Base-by-base conservation (phyloP, 2,888 invertebrate genomes). In the Eubasilissa splendida region DNA sequence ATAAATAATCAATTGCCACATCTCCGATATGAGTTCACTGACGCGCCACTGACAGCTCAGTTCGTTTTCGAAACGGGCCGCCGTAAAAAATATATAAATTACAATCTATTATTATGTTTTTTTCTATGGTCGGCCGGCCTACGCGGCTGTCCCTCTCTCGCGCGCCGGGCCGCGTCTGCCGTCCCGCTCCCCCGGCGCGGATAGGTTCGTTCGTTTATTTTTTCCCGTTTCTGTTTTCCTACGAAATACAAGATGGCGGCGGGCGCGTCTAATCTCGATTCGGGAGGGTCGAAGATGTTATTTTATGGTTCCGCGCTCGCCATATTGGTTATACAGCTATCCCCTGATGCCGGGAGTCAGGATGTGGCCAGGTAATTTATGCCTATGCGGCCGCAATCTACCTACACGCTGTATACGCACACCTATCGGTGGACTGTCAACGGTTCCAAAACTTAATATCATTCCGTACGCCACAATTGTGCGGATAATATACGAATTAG, bases 231-330 rank as follows among this genome's bases (percentile, higher is more conserved):
- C n/a, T 42, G 59, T 53, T 80, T 50, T 80, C 74, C 74, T 81
- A 76, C 70, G 70, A 53, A 76, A 80, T 76, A 11, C 82, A 82
- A 80, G 80, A 82, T 82, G 82, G 82, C 82, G 53, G 77, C 56
- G 52, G 66, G 79, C 82, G 82, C 74, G 79, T 77, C 68, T 77
- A 82, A 82, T 82, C 80, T 76, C 59, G 68, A 82, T 80, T 82
- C 77, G 80, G 58, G 78, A 71, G 31, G 78, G 77, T 77, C 54
- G 42, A 0, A 31, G 63, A 63, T 63, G 63, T 63, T 63, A 63
- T 63, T 63, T 63, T 63, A 63, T 63, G 63, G 60, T 31, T 63
- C 63, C 63, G 63, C 11, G 63, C 12, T 33, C 33, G 33, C 63
- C 22, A 9, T 63, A 31, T 63, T 63, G 33, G 63, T 63, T 63